Base-by-base conservation (phyloP, 2,888 invertebrate species). In the Cynaeus angustus region DNA sequence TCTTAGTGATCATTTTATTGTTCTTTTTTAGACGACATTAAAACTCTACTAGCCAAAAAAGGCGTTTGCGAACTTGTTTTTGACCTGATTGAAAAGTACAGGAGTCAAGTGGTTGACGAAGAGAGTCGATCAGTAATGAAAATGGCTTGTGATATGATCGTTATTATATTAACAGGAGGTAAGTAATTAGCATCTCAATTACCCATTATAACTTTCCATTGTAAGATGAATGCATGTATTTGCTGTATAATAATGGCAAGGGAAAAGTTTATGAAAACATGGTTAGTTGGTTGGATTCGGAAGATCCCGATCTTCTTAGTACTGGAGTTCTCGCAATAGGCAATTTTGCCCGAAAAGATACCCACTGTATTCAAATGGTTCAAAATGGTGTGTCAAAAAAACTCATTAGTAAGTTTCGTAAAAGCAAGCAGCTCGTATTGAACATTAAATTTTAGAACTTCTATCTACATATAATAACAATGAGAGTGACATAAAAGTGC, bases 281-380 rank as follows among this genome's bases (percentile, higher is more conserved):
- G 86, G 88, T 94, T 56, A 87, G 88, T 30, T 97, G 96, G 96
- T 86, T 97, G 73, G 89, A 91, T 68, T 90, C 91, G 0, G 85
- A 88, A 14, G 91, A 94, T 81, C 89, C 90, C 71, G 93, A 94
- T 82, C 86, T 97, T 14, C 87, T 94, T 79, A 90, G 92, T n/a
- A 93, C 95, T 0, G 95, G 94, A 0, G 91, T 95, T 2, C 86
- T 96, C 72, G 95, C 95, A 0, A 88, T 96, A 74, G 96, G 95
- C 0, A 97, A 97, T 87, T 96, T 97, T 85, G 96, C 96, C 0
- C 87, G 96, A 45, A 92, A 92, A 74, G 96, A 97, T 81, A 89
- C 89, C 41, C 93, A 96, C 82, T 96, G 97, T 82, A 89, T 91
- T 53, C 89, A 92, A 71, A 93, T 97, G 91, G 95, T 95, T 78